Percentiles rank a stretch among this genome's conserved stretches.
Conservation (phyloP, 2,113 vertebrate species). For the Chaenocephalus aceratus region DNA sequence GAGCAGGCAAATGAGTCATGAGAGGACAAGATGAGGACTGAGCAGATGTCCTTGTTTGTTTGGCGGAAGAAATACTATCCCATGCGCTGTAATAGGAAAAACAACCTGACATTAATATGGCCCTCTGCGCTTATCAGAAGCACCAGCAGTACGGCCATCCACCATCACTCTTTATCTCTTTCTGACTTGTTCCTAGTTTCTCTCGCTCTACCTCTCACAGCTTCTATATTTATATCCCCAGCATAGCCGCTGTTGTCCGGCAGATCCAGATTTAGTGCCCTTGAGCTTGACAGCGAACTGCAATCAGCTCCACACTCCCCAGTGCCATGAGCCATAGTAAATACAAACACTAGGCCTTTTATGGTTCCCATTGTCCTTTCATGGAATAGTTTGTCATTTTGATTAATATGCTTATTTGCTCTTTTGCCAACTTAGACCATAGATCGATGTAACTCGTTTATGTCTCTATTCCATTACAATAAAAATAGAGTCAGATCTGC, state of each 20-base stretch:
- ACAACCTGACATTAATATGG: constrained; percentile 54
- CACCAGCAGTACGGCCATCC: constrained; percentile 47
- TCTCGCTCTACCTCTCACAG: constrained; percentile 17
- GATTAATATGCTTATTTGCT: neutral
- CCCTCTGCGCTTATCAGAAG: constrained; percentile 68
- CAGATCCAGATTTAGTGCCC: constrained; percentile 27
- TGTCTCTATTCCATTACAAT: neutral
- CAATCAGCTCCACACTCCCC: constrained; percentile 2
- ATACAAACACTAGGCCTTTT: neutral
- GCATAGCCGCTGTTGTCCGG: constrained; percentile 18
- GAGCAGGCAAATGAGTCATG: constrained; percentile 21
- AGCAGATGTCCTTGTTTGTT: constrained; percentile 65
- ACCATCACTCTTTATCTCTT: constrained; percentile 53
- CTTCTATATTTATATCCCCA: constrained; percentile 52
- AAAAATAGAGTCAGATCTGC: neutral
- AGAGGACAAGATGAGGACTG: constrained; percentile 31
- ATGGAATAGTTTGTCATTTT: constrained; percentile 7
- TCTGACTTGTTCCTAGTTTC: constrained; percentile 9
- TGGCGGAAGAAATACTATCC: constrained; percentile 49
- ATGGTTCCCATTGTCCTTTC: neutral
- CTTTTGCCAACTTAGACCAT: constrained; percentile 5
- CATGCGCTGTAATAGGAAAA: constrained; percentile 34
- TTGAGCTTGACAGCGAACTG: constrained; percentile 20
- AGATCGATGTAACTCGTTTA: neutral
- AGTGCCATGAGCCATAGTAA: neutral